Conservation (phyloP, 2,113 vertebrate genomes). For the Synodontis membranacea region DNA sequence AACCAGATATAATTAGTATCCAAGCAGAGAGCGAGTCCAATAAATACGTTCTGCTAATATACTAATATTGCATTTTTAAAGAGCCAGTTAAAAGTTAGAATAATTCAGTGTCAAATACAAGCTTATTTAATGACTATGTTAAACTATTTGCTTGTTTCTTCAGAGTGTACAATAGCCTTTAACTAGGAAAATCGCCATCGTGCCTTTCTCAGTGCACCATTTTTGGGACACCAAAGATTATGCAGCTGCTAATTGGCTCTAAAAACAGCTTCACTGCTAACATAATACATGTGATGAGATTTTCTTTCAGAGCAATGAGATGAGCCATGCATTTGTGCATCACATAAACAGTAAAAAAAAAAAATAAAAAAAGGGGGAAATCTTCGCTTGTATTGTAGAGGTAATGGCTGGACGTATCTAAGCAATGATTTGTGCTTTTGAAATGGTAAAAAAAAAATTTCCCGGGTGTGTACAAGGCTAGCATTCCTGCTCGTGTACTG, state of each 20-base stretch:
- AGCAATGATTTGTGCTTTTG: not conserved
- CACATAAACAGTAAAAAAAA: not conserved
- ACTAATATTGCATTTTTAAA: not conserved
- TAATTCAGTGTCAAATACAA: not conserved
- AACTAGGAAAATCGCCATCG: not conserved
- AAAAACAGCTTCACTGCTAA: conserved; percentile 20
- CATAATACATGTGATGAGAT: not conserved
- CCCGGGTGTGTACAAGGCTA: not conserved
- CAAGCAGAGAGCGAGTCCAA: not conserved
- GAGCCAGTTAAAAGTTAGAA: not conserved
- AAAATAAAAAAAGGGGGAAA: not conserved
- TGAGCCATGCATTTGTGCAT: not conserved
- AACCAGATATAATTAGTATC: conserved; percentile 17
- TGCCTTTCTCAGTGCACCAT: not conserved
- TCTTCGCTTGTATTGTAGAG: not conserved
- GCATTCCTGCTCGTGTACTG: not conserved
- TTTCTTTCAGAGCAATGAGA: not conserved
- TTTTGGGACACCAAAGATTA: not conserved
- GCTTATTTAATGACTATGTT: not conserved
- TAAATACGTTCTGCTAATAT: conserved; percentile 6
- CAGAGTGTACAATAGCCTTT: not conserved
- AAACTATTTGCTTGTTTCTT: conserved; percentile 10
- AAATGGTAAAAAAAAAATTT: conserved; percentile 16
- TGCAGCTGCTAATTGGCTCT: conserved; percentile 25
- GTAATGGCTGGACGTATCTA: not conserved